These are phyloP conservation scores for Ascidia mentula DNA, from an alignment of 23 tunicate genomes.

Conservation along the genomic window DNA sequence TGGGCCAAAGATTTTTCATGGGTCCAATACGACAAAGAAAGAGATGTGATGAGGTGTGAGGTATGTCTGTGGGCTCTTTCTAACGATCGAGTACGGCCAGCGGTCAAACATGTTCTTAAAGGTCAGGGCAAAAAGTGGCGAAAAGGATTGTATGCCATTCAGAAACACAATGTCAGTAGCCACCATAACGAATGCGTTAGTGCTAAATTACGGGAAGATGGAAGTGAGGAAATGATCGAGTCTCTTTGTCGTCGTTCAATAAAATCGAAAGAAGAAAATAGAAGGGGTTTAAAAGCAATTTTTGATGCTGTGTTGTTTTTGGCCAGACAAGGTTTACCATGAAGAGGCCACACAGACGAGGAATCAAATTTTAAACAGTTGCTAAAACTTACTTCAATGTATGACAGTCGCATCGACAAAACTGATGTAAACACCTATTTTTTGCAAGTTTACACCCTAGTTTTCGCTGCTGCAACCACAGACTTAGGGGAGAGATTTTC, in stretches of 20 bases:
- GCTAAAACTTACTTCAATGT: background rate
- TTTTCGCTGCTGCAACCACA: too few relatives aligned
- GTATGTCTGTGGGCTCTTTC: background rate
- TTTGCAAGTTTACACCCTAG: too few relatives aligned
- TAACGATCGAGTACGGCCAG: background rate
- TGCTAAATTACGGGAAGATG: background rate
- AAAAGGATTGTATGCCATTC: background rate
- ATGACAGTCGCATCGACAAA: background rate
- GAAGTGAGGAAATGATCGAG: background rate
- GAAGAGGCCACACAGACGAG: too few relatives aligned
- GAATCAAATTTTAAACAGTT: too few relatives aligned
- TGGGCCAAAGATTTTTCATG: background rate
- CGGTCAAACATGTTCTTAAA: background rate
- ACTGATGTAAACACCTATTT: too few relatives aligned
- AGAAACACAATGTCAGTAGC: background rate
- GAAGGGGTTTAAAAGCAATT: background rate
- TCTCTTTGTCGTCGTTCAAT: background rate
- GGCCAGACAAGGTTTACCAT: too few relatives aligned
- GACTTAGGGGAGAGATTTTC: too few relatives aligned
- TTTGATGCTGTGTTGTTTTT: background rate
- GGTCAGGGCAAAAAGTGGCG: background rate
- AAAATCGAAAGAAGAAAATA: background rate
- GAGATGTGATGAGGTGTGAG: background rate
- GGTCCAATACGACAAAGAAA: background rate
- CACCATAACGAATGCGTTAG: constrained; percentile 15